Evolutionary conservation across 2,113 vertebrate species (phyloP).

Genomic region (Ptyas mucosa): DNA sequence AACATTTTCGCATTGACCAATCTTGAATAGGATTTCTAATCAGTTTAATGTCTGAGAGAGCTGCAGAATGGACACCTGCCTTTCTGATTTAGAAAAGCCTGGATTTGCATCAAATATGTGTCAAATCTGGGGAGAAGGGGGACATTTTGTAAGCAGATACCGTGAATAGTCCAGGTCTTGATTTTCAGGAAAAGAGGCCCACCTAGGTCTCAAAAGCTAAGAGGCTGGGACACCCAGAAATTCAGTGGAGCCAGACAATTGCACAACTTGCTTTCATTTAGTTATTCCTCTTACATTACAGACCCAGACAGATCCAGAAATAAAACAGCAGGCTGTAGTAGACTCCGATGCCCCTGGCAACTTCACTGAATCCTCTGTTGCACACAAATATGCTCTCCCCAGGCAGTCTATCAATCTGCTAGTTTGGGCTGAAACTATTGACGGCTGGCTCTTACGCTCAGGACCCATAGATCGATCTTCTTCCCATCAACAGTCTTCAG

Average conservation of each 20-base stretch:
- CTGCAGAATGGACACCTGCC: background rate
- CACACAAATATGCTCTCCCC: background rate
- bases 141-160: background rate
- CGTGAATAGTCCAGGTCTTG: background rate
- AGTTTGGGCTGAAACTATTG: background rate
- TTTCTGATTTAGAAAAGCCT: background rate
- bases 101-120: background rate
- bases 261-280: background rate
- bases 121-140: background rate
- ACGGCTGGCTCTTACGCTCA: background rate
- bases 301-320: background rate
- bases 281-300: background rate
- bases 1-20: background rate
- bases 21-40: background rate
- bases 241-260: background rate
- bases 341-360: background rate
- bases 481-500: background rate
- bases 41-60: background rate
- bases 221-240: background rate
- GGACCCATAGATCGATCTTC: background rate
- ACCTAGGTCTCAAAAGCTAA: background rate
- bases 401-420: background rate
- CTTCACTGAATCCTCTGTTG: background rate
- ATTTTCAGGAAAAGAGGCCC: background rate
- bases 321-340: background rate